Evolutionary conservation across 2,113 vertebrate genomes (phyloP), one percentile per base, ranked within the genome.

Genomic region (Pongo pygmaeus): DNA sequence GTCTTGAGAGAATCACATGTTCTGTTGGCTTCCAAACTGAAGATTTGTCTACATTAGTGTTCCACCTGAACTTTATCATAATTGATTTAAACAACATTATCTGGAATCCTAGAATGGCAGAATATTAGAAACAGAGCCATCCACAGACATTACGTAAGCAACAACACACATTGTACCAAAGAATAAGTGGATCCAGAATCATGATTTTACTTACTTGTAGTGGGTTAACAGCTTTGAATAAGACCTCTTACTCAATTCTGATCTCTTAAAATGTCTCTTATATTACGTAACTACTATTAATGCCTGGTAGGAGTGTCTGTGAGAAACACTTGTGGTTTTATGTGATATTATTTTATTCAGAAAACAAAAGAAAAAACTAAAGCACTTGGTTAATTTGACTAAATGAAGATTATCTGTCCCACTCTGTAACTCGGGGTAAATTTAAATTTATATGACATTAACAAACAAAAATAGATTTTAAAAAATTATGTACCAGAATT

Each of bases 351-450:
- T 84, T 94, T 89, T 83, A 57, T 92, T 92, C 77, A 79, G 50
- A 92, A 97, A 84, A 55, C 12, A 48, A 95, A 52, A 59, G 4
- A 81, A 70, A 70, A 96, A 77, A 40, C 46, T 40, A 59, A 72
- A 61, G 0, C 8, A 72, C 18, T 35, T 48, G 12, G 23, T 52
- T 86, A 50, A 55, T 50, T 64, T 88, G 22, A 1, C 3, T 81
- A 88, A 92, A 72, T 89, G 7, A 72, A 85, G 22, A 59, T 57
- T 38, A 70, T 59, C 27, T 88, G 1, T 78, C 17, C 5, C 43
- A 72, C 30, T 91, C 18, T 77, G 48, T 77, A 93, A 22, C 59
- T 55, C 17, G 5, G 7, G 91, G 35, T n/a, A 72, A 79, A 5
- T 84, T 95, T 30, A 91, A 35, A 59, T 94, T 64, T 72, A 7